These are phyloP conservation scores for Micrastur ruficollis DNA, from an alignment of 2,797 vertebrate species.

Conservation along the genomic window DNA sequence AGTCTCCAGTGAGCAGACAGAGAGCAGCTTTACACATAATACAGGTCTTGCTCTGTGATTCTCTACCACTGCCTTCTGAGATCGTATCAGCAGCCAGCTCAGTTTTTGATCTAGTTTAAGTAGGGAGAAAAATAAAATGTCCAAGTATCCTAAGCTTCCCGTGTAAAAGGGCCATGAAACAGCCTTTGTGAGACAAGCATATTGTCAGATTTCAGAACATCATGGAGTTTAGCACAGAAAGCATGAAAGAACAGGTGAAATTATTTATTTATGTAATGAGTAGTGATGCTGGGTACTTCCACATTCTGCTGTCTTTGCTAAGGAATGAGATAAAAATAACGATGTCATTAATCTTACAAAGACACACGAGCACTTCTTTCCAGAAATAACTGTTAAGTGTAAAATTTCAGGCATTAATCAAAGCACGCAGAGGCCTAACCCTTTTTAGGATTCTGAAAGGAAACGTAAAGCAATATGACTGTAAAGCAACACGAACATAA, in stretches of 20 bases:
- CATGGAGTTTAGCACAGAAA: neutral
- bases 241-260: slow-evolving; percentile 13
- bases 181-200: neutral
- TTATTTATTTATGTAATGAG: slow-evolving; percentile 26
- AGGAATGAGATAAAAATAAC: slow-evolving; percentile 45
- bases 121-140: neutral
- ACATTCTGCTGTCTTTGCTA: slow-evolving; percentile 22
- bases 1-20: neutral
- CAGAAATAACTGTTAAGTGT: slow-evolving; percentile 46
- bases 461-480: neutral
- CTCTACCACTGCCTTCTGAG: neutral
- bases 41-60: neutral
- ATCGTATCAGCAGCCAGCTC: neutral
- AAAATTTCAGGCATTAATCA: slow-evolving; percentile 38
- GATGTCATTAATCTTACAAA: neutral
- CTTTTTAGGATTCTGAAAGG: neutral
- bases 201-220: neutral
- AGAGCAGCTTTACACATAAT: neutral
- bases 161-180: neutral
- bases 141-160: neutral
- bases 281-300: neutral
- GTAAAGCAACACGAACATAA: neutral
- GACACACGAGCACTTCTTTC: neutral
- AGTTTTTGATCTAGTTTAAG: neutral
- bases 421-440: neutral